phyloP scores from a whole-genome alignment of 2,888 invertebrate species.

The Lycophotia porphyrea region DNA sequence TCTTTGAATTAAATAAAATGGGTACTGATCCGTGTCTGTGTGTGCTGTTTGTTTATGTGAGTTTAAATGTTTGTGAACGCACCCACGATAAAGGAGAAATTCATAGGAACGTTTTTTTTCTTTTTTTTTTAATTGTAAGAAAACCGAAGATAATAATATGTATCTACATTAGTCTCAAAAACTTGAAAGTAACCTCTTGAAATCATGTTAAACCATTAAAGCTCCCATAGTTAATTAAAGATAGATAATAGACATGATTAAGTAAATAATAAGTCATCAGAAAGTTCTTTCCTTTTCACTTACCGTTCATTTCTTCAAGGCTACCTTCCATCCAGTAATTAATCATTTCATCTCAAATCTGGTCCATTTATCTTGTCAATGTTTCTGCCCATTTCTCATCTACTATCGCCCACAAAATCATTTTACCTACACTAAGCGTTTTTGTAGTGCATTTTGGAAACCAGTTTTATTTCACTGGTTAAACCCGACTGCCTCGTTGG shows the following conservation, averaged over 20 bases:
- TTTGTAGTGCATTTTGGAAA: not conserved
- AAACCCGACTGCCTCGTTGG: not conserved
- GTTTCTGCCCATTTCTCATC: constrained; percentile 54
- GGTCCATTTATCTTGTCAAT: constrained; percentile 56
- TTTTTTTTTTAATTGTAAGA: too few relatives aligned
- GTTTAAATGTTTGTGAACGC: too few relatives aligned
- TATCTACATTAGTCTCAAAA: not conserved
- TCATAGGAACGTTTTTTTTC: too few relatives aligned
- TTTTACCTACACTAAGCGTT: constrained; percentile 22
- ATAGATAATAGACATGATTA: constrained; percentile 11
- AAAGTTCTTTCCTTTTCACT: constrained; percentile 31
- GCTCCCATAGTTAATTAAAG: constrained; percentile 13
- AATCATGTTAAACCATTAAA: not conserved
- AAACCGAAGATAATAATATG: not conserved
- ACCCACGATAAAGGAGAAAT: too few relatives aligned
- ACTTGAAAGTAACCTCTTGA: not conserved
- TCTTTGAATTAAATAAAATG: not conserved
- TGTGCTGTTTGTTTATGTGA: too few relatives aligned
- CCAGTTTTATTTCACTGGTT: not conserved
- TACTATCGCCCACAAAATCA: constrained; percentile 30
- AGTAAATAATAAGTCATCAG: constrained; percentile 39
- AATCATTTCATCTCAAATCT: constrained; percentile 58
- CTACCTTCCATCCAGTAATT: constrained; percentile 39
- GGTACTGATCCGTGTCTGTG: not conserved
- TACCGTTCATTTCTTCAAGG: constrained; percentile 45